These are phyloP conservation scores for Epinephelus moara DNA, from an alignment of 2,113 vertebrate genomes.

Conservation along the genomic window DNA sequence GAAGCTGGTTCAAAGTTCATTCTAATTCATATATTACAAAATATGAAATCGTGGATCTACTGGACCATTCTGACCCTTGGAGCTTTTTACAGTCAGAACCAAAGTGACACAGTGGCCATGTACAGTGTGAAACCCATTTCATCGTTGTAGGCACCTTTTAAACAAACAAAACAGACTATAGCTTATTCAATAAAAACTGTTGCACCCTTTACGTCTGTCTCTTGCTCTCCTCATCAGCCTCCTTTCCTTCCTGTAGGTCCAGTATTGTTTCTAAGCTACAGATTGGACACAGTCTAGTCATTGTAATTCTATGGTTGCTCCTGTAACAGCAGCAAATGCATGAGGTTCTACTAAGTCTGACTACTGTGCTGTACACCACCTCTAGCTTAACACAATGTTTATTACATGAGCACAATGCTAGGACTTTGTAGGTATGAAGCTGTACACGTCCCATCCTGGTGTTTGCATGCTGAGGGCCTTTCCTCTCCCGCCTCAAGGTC, in stretches of 20 bases:
- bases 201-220: not conserved
- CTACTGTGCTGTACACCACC: conserved; percentile 31
- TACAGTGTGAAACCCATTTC: conserved; percentile 38
- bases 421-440: conserved; percentile 26
- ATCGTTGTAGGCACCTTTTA: conserved; percentile 60
- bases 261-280: conserved; percentile 46
- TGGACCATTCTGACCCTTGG: conserved; percentile 2
- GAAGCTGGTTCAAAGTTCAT: conserved; percentile 36
- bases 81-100: conserved; percentile 12
- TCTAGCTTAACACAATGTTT: conserved; percentile 26
- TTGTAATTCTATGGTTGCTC: conserved; percentile 24
- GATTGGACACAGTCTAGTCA: not conserved
- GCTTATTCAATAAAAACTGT: conserved; percentile 63
- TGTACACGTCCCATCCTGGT: conserved; percentile 6
- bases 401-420: conserved; percentile 19
- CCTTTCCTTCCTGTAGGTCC: conserved; percentile 10
- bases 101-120: conserved; percentile 14
- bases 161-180: conserved; percentile 51
- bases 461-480: conserved; percentile 11
- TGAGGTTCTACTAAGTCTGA: conserved; percentile 30
- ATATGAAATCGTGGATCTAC: conserved; percentile 26
- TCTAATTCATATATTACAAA: conserved; percentile 23
- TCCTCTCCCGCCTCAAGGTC: not conserved
- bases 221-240: not conserved
- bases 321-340: conserved; percentile 55